Conservation (phyloP, 2,113 vertebrate genomes). For the Atrichornis clamosus region DNA sequence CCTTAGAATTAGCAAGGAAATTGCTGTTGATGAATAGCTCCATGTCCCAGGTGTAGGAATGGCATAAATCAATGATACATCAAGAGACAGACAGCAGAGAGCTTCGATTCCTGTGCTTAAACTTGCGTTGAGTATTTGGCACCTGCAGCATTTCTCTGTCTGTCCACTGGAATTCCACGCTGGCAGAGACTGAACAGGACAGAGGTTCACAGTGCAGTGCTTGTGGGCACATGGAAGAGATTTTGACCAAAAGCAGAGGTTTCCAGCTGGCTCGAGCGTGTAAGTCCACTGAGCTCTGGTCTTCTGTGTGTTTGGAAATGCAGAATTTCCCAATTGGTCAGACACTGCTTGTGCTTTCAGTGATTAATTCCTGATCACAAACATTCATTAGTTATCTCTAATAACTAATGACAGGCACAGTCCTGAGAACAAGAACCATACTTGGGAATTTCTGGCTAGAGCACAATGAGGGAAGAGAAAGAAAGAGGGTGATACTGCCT, state of each 20-base stretch:
- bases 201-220: not conserved
- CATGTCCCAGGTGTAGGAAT: not conserved
- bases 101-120: not conserved
- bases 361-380: not conserved
- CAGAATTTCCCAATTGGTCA: not conserved
- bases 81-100: not conserved
- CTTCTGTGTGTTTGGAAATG: not conserved
- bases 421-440: not conserved
- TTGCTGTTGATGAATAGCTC: not conserved
- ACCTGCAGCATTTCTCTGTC: not conserved
- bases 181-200: not conserved
- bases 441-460: not conserved
- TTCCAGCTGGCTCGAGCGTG: not conserved
- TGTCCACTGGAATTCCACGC: not conserved
- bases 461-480: not conserved
- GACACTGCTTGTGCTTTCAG: not conserved
- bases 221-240: not conserved
- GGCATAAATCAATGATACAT: not conserved
- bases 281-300: not conserved
- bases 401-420: not conserved
- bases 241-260: not conserved
- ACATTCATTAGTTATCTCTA: not conserved
- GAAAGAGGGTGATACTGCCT: not conserved
- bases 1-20: not conserved
- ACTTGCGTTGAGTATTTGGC: not conserved